Evolutionary conservation across 2,888 invertebrate species (phyloP).

Genomic region (Clivina fossor): DNA sequence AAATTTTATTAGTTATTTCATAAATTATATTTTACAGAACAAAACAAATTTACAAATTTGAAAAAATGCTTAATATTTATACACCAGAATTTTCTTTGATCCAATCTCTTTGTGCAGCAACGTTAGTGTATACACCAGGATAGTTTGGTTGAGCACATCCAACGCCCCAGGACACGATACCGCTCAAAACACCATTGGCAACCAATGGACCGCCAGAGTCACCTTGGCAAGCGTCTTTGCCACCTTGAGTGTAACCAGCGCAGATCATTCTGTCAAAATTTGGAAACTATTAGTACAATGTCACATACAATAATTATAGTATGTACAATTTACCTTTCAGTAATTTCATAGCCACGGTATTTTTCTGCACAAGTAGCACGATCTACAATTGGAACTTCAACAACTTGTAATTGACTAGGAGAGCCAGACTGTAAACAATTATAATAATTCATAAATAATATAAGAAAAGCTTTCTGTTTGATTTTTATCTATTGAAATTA

Average conservation of each 20-base stretch:
- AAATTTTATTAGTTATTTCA: too few species aligned
- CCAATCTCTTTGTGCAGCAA: slow-evolving; percentile 17
- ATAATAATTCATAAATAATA: too few species aligned
- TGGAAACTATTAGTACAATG: too few species aligned
- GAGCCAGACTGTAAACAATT: slow-evolving; percentile 13
- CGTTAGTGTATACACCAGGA: slow-evolving; percentile 17
- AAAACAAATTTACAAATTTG: too few species aligned
- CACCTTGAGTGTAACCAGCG: slow-evolving; percentile 40
- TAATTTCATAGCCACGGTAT: slow-evolving; percentile 35
- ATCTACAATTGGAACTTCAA: slow-evolving; percentile 43
- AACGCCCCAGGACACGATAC: slow-evolving; percentile 11
- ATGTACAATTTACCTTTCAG: slow-evolving; percentile 24
- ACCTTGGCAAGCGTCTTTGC: slow-evolving; percentile 42
- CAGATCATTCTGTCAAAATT: slow-evolving; percentile 41
- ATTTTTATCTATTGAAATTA: too few species aligned
- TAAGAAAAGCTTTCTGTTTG: too few species aligned
- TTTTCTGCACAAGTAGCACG: slow-evolving; percentile 43
- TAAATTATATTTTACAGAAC: too few species aligned
- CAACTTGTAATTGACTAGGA: slow-evolving; percentile 44
- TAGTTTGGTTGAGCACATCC: slow-evolving; percentile 1
- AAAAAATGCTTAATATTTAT: slow-evolving; percentile 2
- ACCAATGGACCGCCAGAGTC: slow-evolving; percentile 15
- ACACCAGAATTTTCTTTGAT: neutral
- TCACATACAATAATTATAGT: neutral
- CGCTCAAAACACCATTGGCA: neutral